These are phyloP conservation scores for Drepanosiphum platanoidis DNA, from an alignment of 2,888 invertebrate genomes.

Conservation along the genomic window DNA sequence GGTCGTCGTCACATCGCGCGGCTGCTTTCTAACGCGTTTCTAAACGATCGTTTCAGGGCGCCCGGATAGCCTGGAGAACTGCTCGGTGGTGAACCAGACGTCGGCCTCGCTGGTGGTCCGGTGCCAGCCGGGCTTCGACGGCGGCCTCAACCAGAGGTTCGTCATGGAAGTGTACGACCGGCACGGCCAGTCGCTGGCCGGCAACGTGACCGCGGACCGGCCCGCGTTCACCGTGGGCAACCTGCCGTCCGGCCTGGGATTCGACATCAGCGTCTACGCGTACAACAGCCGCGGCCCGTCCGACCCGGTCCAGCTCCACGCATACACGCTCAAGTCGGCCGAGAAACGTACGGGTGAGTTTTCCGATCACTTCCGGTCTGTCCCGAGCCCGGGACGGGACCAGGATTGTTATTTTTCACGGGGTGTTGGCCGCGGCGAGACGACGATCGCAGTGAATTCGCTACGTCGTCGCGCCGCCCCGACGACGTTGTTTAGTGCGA, in stretches of 20 bases:
- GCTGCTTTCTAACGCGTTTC: neutral
- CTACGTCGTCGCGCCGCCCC: too few relatives aligned
- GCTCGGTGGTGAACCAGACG: constrained; percentile 79
- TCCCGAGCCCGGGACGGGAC: too few relatives aligned
- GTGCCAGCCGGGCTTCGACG: constrained; percentile 81
- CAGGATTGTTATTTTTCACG: too few relatives aligned
- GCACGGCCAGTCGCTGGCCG: constrained; percentile 70
- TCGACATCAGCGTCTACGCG: constrained; percentile 76
- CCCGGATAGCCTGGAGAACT: constrained; percentile 79
- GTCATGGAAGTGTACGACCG: constrained; percentile 76
- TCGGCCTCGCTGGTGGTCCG: constrained; percentile 78
- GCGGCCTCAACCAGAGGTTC: constrained; percentile 79
- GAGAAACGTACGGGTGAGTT: constrained; percentile 68
- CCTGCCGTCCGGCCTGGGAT: constrained; percentile 76
- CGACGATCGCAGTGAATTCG: too few relatives aligned
- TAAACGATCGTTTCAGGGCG: constrained; percentile 71
- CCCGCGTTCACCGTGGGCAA: constrained; percentile 76
- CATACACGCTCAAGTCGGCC: constrained; percentile 78
- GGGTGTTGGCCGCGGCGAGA: too few relatives aligned
- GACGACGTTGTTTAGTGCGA: too few relatives aligned
- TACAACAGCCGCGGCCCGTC: constrained; percentile 79
- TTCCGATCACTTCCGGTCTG: too few relatives aligned
- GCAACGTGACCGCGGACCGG: constrained; percentile 71
- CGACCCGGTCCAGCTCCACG: constrained; percentile 74
- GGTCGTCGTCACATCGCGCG: too few relatives aligned